A percentile compares a stretch with the other conserved stretches of the same genome.
phyloP scores from a whole-genome alignment of 2,113 vertebrate genomes.

The Bungarus multicinctus region DNA sequence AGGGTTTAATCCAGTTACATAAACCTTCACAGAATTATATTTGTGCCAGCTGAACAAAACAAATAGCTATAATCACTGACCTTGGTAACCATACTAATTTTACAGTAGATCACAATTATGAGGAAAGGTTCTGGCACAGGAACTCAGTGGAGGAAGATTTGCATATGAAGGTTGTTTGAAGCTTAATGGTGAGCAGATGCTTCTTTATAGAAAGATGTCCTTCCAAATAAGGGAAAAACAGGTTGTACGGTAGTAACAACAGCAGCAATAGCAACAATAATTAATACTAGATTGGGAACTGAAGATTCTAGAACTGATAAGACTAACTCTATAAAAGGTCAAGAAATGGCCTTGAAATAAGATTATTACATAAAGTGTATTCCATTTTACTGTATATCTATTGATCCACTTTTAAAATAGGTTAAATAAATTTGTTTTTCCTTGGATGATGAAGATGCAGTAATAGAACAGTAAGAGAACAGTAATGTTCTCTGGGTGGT shows the following conservation, averaged over 20 bases:
- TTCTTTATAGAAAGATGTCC: not conserved
- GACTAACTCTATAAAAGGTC: not conserved
- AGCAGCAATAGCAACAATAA: not conserved
- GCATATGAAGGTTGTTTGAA: not conserved
- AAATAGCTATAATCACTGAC: not conserved
- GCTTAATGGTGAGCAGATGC: not conserved
- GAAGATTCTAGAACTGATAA: not conserved
- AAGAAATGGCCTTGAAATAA: not conserved
- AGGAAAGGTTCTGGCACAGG: not conserved
- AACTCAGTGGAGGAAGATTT: not conserved
- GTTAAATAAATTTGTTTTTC: not conserved
- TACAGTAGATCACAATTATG: not conserved
- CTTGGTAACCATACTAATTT: not conserved
- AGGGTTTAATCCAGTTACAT: not conserved
- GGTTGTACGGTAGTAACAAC: not conserved
- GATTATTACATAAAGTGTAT: not conserved
- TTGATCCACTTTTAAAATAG: not conserved
- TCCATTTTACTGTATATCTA: not conserved
- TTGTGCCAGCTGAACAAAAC: not conserved
- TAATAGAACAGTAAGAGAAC: too few species aligned
- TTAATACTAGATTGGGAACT: not conserved
- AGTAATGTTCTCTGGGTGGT: not conserved
- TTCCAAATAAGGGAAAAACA: not conserved
- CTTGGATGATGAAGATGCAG: not conserved
- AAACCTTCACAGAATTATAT: not conserved